Percentiles rank a stretch among this genome's conserved stretches.
These are phyloP conservation scores for Sitophilus oryzae DNA, from an alignment of 1,140 invertebrate species.

Conservation along the genomic window DNA sequence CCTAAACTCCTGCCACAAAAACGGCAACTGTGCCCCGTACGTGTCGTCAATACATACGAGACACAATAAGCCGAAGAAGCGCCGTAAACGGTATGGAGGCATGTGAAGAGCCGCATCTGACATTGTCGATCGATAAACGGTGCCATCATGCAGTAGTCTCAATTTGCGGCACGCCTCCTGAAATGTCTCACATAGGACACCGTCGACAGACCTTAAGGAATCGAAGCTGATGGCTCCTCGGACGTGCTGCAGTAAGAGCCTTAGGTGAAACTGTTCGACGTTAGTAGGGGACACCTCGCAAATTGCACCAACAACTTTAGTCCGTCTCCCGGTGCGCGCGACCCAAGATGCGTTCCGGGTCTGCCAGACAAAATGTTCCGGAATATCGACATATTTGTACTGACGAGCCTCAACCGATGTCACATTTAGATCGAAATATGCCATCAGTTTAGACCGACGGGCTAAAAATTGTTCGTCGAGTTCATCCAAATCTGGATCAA, in stretches of 20 bases:
- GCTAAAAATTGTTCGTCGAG: not conserved
- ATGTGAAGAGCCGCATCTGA: not conserved
- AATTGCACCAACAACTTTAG: no score
- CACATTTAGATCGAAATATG: conserved; percentile 11
- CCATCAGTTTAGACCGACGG: not conserved
- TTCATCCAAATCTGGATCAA: no score
- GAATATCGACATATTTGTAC: conserved; percentile 13
- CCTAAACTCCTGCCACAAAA: no score
- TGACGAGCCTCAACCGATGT: not conserved
- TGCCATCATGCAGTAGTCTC: not conserved
- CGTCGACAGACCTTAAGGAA: no score
- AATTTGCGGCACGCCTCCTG: no score
- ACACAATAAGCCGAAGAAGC: not conserved
- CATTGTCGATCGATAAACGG: not conserved
- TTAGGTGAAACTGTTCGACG: no score
- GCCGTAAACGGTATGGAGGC: not conserved
- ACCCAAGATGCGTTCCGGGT: not conserved
- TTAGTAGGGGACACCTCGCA: no score
- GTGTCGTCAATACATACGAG: not conserved
- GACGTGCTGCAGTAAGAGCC: no score
- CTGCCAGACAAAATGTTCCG: conserved; percentile 13
- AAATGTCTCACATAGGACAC: no score
- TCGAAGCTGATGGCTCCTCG: no score
- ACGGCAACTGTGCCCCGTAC: no score
- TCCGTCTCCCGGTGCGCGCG: no score